A percentile compares a stretch with the other conserved stretches of the same genome.
Conservation (phyloP, 1,140 invertebrate species). For the Solenopsis invicta region DNA sequence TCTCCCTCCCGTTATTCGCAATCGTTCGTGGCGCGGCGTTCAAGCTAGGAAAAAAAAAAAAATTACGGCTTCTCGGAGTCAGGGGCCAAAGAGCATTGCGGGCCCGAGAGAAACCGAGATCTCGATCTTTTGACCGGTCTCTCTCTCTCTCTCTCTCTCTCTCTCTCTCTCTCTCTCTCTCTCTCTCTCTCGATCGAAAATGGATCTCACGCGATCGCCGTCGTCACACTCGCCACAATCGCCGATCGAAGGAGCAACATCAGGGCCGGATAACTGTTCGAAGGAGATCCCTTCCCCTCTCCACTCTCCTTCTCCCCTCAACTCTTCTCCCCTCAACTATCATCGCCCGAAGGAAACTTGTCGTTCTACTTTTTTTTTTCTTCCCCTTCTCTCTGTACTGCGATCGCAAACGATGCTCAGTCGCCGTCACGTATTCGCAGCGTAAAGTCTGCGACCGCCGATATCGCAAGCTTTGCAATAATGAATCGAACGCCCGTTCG, state of each 20-base stretch:
- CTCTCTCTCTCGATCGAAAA: conserved; percentile 69
- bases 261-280: conserved; percentile 72
- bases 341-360: conserved; percentile 66
- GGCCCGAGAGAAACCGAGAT: conserved; percentile 59
- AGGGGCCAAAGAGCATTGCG: conserved; percentile 28
- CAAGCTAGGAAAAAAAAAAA: conserved; percentile 16
- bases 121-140: conserved; percentile 46
- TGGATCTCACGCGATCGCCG: conserved; percentile 26
- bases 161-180: too few relatives aligned
- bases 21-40: not conserved
- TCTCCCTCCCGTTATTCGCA: not conserved
- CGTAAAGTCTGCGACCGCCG: conserved; percentile 6
- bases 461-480: conserved; percentile 47
- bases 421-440: conserved; percentile 8
- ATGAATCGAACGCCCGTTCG: conserved; percentile 31
- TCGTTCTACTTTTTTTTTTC: conserved; percentile 71
- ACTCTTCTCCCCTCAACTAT: conserved; percentile 33
- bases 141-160: too few relatives aligned
- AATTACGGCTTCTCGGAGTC: not conserved
- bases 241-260: conserved; percentile 66
- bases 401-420: conserved; percentile 67
- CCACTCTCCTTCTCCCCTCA: conserved; percentile 28
- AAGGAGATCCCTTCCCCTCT: not conserved
- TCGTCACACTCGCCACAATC: not conserved
- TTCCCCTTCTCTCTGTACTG: not conserved